Evolutionary conservation across 2,113 vertebrate species (phyloP).

Genomic region (Pyxicephalus adspersus): DNA sequence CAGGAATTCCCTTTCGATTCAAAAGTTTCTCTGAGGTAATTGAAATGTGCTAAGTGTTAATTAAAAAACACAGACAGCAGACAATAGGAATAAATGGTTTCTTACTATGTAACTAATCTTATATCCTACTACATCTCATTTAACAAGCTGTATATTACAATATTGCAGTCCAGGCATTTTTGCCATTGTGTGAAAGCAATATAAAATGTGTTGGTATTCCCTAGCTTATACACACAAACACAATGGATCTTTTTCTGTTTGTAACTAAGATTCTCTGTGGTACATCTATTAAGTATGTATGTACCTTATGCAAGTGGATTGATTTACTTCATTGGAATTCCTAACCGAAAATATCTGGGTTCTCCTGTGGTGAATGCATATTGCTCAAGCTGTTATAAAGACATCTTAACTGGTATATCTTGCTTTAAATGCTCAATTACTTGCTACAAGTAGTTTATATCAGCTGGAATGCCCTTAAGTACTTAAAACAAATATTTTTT

Average conservation of each 20-base stretch:
- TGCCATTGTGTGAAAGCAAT: no score
- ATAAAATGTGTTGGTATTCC: no score
- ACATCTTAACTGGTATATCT: constrained; percentile 57
- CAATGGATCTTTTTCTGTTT: constrained; percentile 2
- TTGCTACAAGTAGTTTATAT: constrained; percentile 51
- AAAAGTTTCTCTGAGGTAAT: no score
- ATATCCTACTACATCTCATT: no score
- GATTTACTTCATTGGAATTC: constrained; percentile 57
- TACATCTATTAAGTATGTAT: constrained; percentile 55
- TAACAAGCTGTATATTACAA: no score
- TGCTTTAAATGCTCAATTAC: constrained; percentile 57
- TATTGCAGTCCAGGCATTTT: no score
- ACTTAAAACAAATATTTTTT: constrained; percentile 54
- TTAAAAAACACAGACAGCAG: no score
- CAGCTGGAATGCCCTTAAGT: constrained; percentile 54
- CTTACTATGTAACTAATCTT: no score
- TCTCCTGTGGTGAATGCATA: constrained; percentile 53
- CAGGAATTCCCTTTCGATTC: no score
- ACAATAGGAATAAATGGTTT: no score
- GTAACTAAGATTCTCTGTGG: constrained; percentile 50
- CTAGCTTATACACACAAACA: background rate
- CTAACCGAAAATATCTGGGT: constrained; percentile 56
- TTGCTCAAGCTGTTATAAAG: constrained; percentile 56
- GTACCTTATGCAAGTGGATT: constrained; percentile 56
- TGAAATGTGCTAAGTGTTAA: no score